Base-by-base conservation (phyloP, 2,888 invertebrate genomes). In the Nymphalis urticae region DNA sequence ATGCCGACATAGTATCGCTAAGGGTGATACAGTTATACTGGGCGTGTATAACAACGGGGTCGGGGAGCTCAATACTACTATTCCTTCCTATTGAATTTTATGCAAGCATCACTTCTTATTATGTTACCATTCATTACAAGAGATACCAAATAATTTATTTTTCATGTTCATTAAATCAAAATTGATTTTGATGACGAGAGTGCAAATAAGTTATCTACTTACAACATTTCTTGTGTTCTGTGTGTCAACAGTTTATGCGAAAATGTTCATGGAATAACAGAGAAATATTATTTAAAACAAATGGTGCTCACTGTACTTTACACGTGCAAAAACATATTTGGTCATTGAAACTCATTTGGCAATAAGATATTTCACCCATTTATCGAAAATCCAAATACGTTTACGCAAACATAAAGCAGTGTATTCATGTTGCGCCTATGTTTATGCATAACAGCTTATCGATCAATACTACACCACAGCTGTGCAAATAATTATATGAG, bases 1-100 rank as follows among this genome's bases (percentile, higher is more conserved):
- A 82, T 79, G 76, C 75, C 68, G 70, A 72, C 64, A 65, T 65
- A 63, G 62, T 69, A 68, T 62, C 48, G 74, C 76, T 70, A 72
- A 74, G 70, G 79, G 80, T 80, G 76, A 76, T 79, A 81, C 80
- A 77, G 78, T 78, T 81, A 78, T 70, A 36, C 24, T 47, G n/a
- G 36, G 56, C 65, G 53, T 27, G 67, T 61, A 51, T 21, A 50
- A 62, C 66, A 32, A 60, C 48, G 66, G 65, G 27, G 62, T 47
- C 42, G 50, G 63, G 63, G 66, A 42, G 62, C 42, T 19, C 16
- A 58, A 21, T 68, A 10, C 36, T 58, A 10, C 19, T 13, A 5
- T 58, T 36, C 42, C n/a, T 42, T n/a, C 19, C n/a, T 58, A 58
- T 58, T n/a, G 19, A 42, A 21, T 32, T 42, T 58, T 36, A 19